Evolutionary conservation across 2,797 vertebrate species (phyloP).

Genomic region (Liasis olivaceus): DNA sequence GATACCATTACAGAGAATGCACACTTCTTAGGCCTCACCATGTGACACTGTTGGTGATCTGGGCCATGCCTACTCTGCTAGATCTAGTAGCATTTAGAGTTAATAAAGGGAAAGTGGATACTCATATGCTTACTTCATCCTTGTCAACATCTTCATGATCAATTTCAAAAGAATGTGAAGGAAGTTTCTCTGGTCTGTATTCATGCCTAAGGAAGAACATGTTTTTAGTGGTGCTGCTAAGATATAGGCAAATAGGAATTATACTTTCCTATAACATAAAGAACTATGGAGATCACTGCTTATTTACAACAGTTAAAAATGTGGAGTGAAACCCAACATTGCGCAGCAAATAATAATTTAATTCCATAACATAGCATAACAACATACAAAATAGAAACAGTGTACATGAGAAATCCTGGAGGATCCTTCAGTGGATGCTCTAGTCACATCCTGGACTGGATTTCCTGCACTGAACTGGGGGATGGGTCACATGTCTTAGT

Average conservation of each 20-base stretch:
- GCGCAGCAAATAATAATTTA: not conserved
- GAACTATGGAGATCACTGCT: not conserved
- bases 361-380: not conserved
- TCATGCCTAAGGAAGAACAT: conserved; percentile 77
- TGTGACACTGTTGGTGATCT: not conserved
- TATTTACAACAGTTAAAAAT: not conserved
- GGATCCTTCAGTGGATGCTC: not conserved
- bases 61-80: not conserved
- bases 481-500: not conserved
- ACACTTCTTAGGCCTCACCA: not conserved
- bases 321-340: too few species aligned
- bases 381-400: not conserved
- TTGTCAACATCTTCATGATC: conserved; percentile 97
- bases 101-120: not conserved
- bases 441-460: not conserved
- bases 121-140: conserved; percentile 87
- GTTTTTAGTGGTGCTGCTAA: not conserved
- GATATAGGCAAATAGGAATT: not conserved
- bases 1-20: not conserved
- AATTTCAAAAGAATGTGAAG: conserved; percentile 95
- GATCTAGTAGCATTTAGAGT: rapidly evolving
- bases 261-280: rapidly evolving
- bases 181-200: conserved; percentile 90
- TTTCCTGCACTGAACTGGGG: not conserved
- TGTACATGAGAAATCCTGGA: not conserved